Evolutionary conservation across 1,140 invertebrate genomes (phyloP), one percentile per base, ranked within the genome.

Genomic region (Drosophila sturtevanti): DNA sequence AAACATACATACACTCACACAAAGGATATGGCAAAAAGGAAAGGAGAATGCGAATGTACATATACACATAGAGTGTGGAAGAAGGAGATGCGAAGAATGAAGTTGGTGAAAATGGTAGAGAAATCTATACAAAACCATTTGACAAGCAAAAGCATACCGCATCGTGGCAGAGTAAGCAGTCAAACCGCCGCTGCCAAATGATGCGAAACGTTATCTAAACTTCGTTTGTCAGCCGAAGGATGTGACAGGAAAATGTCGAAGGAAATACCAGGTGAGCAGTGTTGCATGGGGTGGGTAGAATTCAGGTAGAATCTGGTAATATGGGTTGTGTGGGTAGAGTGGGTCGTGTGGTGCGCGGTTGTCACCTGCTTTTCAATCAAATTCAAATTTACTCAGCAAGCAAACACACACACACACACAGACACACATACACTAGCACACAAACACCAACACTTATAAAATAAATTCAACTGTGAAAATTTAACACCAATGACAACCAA

Each of bases 351-450:
- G 38, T 55, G 51, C 55, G 63, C 81, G 68, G 64, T 63, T 70
- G 82, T 87, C 84, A 74, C 72, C 84, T 81, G 85, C 85, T 89
- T 89, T 89, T 89, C 84, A 89, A 89, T 89, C 84, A 89, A 89
- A 89, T 89, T 89, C 84, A 89, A 89, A 89, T 89, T 89, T 89
- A 89, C 84, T 78, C 71, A 65, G 76, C 68, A 61, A 2, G 24
- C 27, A 31, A 31, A 31, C 35, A 72, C 51, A 67, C 22, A 67
- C 24, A 69, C 66, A 72, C 64, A 79, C 35, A 63, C 44, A 66
- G 5, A 44, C 18, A n/a, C n/a, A n/a, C n/a, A n/a, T n/a, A n/a
- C n/a, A n/a, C 61, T 51, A 27, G 66, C 41, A 66, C 2, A 14
- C 41, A 21, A 11, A 35, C 10, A 35, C 34, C 10, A 24, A 60